Conservation (phyloP, 1,140 invertebrate genomes). For the Planococcus citri region DNA sequence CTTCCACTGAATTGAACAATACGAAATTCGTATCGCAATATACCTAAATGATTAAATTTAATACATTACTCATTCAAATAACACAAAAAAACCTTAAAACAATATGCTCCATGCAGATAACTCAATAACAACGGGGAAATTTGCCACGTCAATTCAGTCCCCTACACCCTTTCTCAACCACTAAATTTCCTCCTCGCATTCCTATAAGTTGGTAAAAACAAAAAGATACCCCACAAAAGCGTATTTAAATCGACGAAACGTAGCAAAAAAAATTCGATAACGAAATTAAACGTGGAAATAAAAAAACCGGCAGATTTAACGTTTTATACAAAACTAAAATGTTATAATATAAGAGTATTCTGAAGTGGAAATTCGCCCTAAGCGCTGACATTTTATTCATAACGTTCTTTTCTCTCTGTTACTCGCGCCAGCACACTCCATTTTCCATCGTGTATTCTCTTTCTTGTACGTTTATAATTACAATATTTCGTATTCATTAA, state of each 20-base stretch:
- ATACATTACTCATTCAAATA: no score
- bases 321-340: background rate
- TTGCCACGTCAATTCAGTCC: no score
- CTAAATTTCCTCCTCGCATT: no score
- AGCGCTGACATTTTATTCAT: conserved; percentile 14
- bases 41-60: no score
- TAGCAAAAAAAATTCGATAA: background rate
- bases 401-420: background rate
- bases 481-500: conserved; percentile 19
- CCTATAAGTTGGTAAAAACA: no score
- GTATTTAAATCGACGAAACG: background rate
- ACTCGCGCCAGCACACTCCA: background rate
- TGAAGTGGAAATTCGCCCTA: conserved; percentile 15
- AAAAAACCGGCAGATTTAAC: background rate
- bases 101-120: no score
- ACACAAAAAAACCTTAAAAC: no score
- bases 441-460: background rate
- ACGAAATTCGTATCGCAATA: no score
- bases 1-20: no score
- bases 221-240: background rate
- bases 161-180: no score
- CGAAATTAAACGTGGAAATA: background rate
- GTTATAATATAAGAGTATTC: background rate
- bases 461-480: conserved; percentile 11
- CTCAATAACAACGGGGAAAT: no score